A percentile compares a stretch with the other conserved stretches of the same genome.
Conservation (phyloP, 2,888 invertebrate species). For the Ametastegia equiseti region DNA sequence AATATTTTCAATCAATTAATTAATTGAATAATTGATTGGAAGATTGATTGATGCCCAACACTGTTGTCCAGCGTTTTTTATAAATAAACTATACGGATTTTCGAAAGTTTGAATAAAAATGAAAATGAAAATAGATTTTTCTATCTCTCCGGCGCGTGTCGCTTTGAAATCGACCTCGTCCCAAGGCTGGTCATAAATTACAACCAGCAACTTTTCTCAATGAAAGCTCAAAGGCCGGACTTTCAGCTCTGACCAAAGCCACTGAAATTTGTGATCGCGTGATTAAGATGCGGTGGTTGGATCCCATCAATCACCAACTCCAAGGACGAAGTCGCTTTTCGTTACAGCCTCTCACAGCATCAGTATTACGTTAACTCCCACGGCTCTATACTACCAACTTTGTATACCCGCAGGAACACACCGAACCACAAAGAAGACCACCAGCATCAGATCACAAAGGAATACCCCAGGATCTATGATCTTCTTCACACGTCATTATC, state of each 20-base stretch:
- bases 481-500: background rate
- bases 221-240: conserved; percentile 41
- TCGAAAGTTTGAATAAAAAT: no score
- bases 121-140: no score
- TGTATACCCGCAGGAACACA: background rate
- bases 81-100: no score
- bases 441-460: conserved; percentile 3
- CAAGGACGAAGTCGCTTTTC: conserved; percentile 32
- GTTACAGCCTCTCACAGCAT: conserved; percentile 1
- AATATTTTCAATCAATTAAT: no score
- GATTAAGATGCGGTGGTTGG: conserved; percentile 46
- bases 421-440: background rate
- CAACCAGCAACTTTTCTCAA: conserved; percentile 23
- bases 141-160: background rate
- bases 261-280: conserved; percentile 37
- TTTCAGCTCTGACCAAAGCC: conserved; percentile 17
- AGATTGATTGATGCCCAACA: no score
- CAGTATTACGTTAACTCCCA: background rate
- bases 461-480: background rate
- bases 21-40: no score
- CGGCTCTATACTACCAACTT: background rate
- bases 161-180: background rate
- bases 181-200: conserved; percentile 27
- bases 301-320: conserved; percentile 46
- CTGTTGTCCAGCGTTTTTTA: no score